A percentile compares a stretch with the other conserved stretches of the same genome.
Conservation (phyloP, 1,140 invertebrate genomes). For the Hyles euphorbiae region DNA sequence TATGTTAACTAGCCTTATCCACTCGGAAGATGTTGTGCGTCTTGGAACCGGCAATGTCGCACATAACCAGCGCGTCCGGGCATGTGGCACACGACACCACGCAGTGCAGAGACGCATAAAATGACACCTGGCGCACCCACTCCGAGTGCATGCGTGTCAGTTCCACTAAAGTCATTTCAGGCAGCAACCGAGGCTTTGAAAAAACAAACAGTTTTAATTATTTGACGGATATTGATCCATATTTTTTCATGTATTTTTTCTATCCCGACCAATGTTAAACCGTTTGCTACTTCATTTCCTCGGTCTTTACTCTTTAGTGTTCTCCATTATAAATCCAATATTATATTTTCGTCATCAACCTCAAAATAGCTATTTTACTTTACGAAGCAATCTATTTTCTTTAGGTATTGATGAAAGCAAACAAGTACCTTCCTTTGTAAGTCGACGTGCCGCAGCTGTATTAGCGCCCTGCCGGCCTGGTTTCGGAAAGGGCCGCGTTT, state of each 20-base stretch:
- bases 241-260: too few species aligned
- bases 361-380: too few species aligned
- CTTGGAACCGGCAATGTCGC: conserved; percentile 52
- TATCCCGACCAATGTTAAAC: too few species aligned
- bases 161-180: conserved; percentile 70
- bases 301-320: too few species aligned
- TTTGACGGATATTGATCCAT: too few species aligned
- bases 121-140: conserved; percentile 80
- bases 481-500: conserved; percentile 81
- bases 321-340: too few species aligned
- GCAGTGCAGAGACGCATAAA: conserved; percentile 75
- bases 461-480: conserved; percentile 75
- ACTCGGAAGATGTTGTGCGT: conserved; percentile 54
- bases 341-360: too few species aligned
- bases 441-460: conserved; percentile 76
- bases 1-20: conserved; percentile 39
- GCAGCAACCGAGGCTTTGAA: conserved; percentile 47
- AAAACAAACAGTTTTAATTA: background rate
- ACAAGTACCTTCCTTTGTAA: conserved; percentile 64
- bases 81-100: conserved; percentile 75
- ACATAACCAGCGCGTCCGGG: conserved; percentile 56
- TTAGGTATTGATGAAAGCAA: background rate
- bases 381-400: too few species aligned
- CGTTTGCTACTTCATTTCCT: too few species aligned
- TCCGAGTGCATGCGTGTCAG: conserved; percentile 77